Conservation (phyloP, 2,888 invertebrate genomes). For the Drosophila recens region DNA sequence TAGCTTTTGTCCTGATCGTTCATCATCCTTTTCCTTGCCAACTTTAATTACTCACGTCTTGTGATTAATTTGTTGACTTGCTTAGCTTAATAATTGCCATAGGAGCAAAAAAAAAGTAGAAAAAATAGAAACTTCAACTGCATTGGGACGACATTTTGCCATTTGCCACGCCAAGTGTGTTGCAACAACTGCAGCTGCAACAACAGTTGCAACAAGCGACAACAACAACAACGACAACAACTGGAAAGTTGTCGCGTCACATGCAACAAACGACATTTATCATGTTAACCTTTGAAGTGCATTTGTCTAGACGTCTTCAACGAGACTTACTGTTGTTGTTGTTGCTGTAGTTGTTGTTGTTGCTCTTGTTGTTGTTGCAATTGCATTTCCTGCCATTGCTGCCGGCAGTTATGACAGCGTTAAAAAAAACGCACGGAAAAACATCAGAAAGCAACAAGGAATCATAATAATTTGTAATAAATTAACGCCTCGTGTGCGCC, state of each 20-base stretch:
- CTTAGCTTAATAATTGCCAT: conserved; percentile 59
- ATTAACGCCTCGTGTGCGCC: conserved; percentile 75
- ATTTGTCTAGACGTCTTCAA: conserved; percentile 81
- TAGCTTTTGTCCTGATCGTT: conserved; percentile 5
- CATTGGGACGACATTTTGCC: conserved; percentile 66
- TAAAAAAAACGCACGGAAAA: conserved; percentile 46
- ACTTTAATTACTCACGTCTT: conserved; percentile 66
- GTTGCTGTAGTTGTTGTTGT: conserved; percentile 31
- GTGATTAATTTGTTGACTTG: conserved; percentile 74
- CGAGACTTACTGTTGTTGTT: conserved; percentile 54
- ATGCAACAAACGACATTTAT: conserved; percentile 81
- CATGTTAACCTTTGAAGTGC: conserved; percentile 82
- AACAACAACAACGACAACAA: conserved; percentile 57
- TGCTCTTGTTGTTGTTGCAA: conserved; percentile 25
- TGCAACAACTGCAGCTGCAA: conserved; percentile 58
- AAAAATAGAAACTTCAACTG: conserved; percentile 42
- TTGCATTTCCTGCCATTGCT: conserved; percentile 52
- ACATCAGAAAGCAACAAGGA: conserved; percentile 65
- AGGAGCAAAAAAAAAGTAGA: conserved; percentile 23
- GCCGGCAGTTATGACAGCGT: conserved; percentile 59
- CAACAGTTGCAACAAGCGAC: conserved; percentile 29
- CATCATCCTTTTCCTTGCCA: conserved; percentile 5
- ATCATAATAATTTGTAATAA: conserved; percentile 82
- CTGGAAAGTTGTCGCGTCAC: conserved; percentile 80
- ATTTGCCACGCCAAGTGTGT: conserved; percentile 67